These are phyloP conservation scores for Clarias macrocephalus DNA, from an alignment of 2,113 vertebrate genomes.

Conservation along the genomic window DNA sequence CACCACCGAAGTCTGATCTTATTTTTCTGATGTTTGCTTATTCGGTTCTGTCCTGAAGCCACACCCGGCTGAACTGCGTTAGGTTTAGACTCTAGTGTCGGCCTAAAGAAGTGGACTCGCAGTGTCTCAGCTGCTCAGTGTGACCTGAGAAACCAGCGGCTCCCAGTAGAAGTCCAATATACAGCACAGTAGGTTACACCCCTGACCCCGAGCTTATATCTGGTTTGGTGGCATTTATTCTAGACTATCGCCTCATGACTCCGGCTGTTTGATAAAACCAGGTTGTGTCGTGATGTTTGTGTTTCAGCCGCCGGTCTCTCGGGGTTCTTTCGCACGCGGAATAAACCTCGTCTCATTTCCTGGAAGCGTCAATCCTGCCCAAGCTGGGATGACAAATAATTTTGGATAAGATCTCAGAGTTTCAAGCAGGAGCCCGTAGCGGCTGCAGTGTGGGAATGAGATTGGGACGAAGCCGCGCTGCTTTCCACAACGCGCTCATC, in stretches of 20 bases:
- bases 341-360: not conserved
- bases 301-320: not conserved
- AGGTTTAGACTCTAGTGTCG: not conserved
- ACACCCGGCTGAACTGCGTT: not conserved
- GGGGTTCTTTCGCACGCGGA: not conserved
- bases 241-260: not conserved
- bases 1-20: not conserved
- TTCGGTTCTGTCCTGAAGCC: not conserved
- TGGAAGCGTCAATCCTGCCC: not conserved
- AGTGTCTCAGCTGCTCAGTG: not conserved
- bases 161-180: not conserved
- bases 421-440: not conserved
- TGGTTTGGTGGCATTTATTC: not conserved
- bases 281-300: not conserved
- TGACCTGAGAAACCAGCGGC: not conserved
- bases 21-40: not conserved
- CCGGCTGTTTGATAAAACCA: not conserved
- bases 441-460: not conserved
- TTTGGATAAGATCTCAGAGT: not conserved
- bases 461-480: not conserved
- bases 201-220: not conserved
- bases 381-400: not conserved
- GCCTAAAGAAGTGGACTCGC: not conserved
- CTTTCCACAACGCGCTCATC: not conserved
- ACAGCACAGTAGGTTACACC: no score